Evolutionary conservation across 2,113 vertebrate species (phyloP).

Genomic region (Rhinoderma darwinii): DNA sequence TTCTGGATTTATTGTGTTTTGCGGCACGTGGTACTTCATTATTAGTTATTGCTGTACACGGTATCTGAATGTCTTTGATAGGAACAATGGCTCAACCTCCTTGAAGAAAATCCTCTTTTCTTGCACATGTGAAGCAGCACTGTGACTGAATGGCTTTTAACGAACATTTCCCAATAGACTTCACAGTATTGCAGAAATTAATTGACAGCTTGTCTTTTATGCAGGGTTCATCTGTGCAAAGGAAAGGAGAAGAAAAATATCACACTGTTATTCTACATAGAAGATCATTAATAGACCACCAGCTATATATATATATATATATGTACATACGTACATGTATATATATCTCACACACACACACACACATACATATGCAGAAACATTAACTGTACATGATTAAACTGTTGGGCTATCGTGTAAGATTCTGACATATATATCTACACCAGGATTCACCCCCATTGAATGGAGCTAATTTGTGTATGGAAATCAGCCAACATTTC

Average conservation of each 20-base stretch:
- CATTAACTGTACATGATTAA: too few species aligned
- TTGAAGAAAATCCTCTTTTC: conserved; percentile 55
- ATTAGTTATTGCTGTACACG: background rate
- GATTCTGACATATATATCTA: too few species aligned
- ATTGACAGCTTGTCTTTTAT: conserved; percentile 85
- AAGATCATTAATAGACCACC: background rate
- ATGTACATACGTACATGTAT: background rate
- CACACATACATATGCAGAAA: too few species aligned
- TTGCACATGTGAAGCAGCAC: conserved; percentile 85
- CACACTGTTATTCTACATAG: background rate
- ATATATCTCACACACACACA: too few species aligned
- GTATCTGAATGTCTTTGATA: background rate
- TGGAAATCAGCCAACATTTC: too few species aligned
- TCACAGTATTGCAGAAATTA: conserved; percentile 89
- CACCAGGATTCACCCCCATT: too few species aligned
- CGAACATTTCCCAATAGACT: conserved; percentile 82
- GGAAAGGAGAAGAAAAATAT: conserved; percentile 49
- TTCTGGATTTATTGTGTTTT: background rate
- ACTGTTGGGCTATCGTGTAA: too few species aligned
- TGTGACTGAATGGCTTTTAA: conserved; percentile 80
- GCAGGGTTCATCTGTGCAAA: conserved; percentile 74
- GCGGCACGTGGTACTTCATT: background rate
- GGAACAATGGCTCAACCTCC: conserved; percentile 44
- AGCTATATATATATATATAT: background rate
- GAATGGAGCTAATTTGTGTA: too few species aligned